A percentile compares a stretch with the other conserved stretches of the same genome.
Conservation (phyloP, 1,140 invertebrate genomes). For the Pristionchus pacificus region DNA sequence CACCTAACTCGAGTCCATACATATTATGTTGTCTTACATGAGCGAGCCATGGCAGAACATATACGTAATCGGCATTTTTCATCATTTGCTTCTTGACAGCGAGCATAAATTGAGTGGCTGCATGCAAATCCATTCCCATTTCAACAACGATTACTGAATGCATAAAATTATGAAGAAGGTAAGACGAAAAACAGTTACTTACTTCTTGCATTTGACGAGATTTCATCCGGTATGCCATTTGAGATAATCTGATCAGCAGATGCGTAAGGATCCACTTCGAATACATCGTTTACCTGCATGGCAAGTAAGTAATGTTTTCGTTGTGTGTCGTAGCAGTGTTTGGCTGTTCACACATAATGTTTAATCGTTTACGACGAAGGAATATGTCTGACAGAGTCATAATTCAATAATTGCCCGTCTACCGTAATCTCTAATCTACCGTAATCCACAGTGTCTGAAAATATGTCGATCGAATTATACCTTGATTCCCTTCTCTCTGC, state of each 20-base stretch:
- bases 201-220: constrained; percentile 49
- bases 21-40: too few species aligned
- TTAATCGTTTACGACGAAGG: not conserved
- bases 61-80: constrained; percentile 53
- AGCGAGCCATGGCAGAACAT: constrained; percentile 54
- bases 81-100: constrained; percentile 44
- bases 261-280: constrained; percentile 52
- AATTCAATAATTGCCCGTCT: not conserved
- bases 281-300: constrained; percentile 48
- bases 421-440: too few species aligned
- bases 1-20: not conserved
- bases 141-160: constrained; percentile 48
- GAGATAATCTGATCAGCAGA: constrained; percentile 55
- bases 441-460: too few species aligned
- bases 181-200: not conserved
- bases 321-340: too few species aligned
- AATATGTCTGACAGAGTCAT: not conserved
- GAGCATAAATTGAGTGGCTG: constrained; percentile 46
- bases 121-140: constrained; percentile 56
- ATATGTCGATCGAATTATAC: too few species aligned
- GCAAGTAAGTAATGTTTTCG: too few species aligned
- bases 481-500: constrained; percentile 43
- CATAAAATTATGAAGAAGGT: not conserved
- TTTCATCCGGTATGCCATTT: constrained; percentile 46
- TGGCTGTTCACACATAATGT: too few species aligned